phyloP scores from a whole-genome alignment of 37 sponge, comb jelly and placozoan genomes.

The Agelas oroides region DNA sequence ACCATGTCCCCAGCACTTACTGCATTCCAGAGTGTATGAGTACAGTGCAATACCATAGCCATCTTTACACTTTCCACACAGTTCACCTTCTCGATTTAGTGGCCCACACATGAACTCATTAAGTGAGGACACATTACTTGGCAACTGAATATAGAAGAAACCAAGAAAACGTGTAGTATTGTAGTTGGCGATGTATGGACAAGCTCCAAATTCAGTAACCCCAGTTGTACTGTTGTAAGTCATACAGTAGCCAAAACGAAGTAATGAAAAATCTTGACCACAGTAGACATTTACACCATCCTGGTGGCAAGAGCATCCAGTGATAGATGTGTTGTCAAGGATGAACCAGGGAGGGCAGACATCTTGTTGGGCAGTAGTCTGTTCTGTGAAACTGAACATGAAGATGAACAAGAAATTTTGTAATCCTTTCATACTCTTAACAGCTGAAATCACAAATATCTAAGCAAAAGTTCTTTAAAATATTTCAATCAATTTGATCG shows the following conservation, averaged over 20 bases:
- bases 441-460: no score
- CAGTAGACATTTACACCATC: no score
- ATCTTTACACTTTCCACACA: slow-evolving; percentile 1
- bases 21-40: slow-evolving; percentile 11
- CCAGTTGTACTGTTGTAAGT: neutral
- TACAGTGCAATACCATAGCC: slow-evolving; percentile 3
- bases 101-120: slow-evolving; percentile 35
- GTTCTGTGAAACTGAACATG: no score
- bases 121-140: neutral
- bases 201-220: neutral
- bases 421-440: no score
- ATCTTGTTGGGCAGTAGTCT: no score
- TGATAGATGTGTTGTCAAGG: no score
- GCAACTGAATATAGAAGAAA: neutral
- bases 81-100: neutral
- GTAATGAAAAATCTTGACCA: no score
- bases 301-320: no score
- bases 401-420: no score
- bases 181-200: neutral
- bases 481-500: no score
- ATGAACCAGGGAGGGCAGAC: no score
- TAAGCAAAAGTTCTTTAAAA: no score
- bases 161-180: neutral
- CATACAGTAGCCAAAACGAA: slow-evolving; percentile 22
- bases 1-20: neutral